phyloP scores from a whole-genome alignment of 2,888 invertebrate species.

The Callimorpha dominula region DNA sequence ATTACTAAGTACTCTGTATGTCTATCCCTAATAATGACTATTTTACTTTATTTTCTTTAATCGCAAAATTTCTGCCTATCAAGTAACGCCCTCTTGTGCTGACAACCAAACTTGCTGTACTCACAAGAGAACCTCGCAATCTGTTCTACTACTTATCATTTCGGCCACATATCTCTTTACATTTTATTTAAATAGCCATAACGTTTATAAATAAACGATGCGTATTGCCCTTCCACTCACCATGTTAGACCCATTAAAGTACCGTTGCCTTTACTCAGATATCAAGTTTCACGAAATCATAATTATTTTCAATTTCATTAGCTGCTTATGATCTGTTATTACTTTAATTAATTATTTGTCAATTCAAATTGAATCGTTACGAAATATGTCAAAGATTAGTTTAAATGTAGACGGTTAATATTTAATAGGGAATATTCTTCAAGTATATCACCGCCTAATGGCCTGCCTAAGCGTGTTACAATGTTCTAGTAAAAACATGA shows the following conservation, averaged over 20 bases:
- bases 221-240: conserved; percentile 25
- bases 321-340: conserved; percentile 43
- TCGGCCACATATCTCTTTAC: conserved; percentile 12
- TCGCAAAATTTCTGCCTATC: neutral
- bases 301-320: conserved; percentile 54
- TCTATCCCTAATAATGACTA: too few species aligned
- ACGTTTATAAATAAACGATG: conserved; percentile 33
- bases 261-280: conserved; percentile 42
- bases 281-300: conserved; percentile 50
- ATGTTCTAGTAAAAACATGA: neutral
- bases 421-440: neutral
- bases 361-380: conserved; percentile 42
- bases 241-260: conserved; percentile 29
- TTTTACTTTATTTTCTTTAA: too few species aligned
- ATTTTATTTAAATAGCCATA: conserved; percentile 24
- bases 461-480: neutral
- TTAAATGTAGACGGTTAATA: conserved; percentile 4
- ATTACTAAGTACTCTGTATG: too few species aligned
- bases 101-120: neutral
- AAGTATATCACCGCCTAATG: neutral
- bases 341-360: conserved; percentile 55
- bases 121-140: neutral
- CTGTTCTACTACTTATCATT: conserved; percentile 2
- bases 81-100: neutral
- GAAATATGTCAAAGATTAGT: conserved; percentile 50